Evolutionary conservation across 2,797 vertebrate species (phyloP), one percentile per base, ranked within the genome.

Genomic region (Micropoecilia bifurca): DNA sequence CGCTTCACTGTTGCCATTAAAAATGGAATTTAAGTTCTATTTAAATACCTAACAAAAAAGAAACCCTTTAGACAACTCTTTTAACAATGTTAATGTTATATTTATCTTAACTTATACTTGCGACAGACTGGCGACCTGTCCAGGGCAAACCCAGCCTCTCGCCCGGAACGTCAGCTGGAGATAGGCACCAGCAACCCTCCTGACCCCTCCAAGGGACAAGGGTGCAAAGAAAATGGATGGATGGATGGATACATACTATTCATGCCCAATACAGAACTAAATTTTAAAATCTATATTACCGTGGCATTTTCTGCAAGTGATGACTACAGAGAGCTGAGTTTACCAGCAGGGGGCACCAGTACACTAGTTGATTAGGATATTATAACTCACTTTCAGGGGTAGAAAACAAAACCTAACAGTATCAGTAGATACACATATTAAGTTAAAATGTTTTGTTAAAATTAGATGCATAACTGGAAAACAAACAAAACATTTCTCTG

Each of bases 341-440:
- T 16, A 2, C 87, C 95, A 95, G 81, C 81, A 91, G 93, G 86
- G 91, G 90, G 91, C 63, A 25, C 69, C 73, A 85, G 71, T 48
- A 83, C 33, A 73, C 90, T 80, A 74, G 12, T 36, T 45, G 39
- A 61, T n/a, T 22, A 16, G 5, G 36, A 45, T 71, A 6, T 25
- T n/a, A 30, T 33, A 1, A 48, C 41, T 78, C 41, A 76, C 30
- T 1, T 50, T 77, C 8, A 69, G n/a, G 50, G 25, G 45, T 46
- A 33, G 53, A 33, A 13, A 36, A 63, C 36, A 48, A n/a, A 18
- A n/a, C 18, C 25, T n/a, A 73, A 13, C 71, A 0, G 16, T 43
- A 55, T 39, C 59, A 14, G 4, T 63, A 47, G 46, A n/a, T 36
- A 16, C 18, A 33, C 30, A 25, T 12, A 33, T 61, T 18, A 30